Evolutionary conservation across 2,797 vertebrate species (phyloP), one percentile per base, ranked within the genome.

Genomic region (Buphagus erythrorhynchus): DNA sequence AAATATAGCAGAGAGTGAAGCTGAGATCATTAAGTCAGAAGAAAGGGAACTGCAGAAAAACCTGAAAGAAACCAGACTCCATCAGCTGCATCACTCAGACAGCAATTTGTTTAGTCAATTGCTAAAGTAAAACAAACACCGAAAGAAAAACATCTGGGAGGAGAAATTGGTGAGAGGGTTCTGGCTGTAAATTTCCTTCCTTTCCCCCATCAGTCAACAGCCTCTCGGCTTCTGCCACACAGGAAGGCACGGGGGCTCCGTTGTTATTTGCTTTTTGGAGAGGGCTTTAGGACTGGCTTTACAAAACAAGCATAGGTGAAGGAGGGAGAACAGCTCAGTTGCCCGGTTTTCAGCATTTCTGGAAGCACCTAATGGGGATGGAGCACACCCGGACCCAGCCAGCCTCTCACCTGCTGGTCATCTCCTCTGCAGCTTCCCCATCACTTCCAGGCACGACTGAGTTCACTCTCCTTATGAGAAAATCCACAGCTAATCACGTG

Each of bases 1-100:
- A 5, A 3, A 40, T 2, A 29, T 0, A 28, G 74, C 71, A 33
- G 55, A 59, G 57, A 24, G 73, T 4, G 1, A 66, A 86, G 55
- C 33, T 33, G 54, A 84, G 73, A 19, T 73, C 74, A 72, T 31
- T 33, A 18, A n/a, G 14, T 26, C 16, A 72, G 15, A 73, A 33
- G 2, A 49, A 83, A 68, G n/a, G 28, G 29, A 89, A 42, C 55
- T 42, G 42, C 43, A 85, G 40, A 59, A 84, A 69, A 93, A 92
- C 49, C 58, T 92, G 92, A 94, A 78, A 57, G 78, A 93, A 93
- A 91, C 81, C 94, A 95, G 91, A 82, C 24, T 69, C 69, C 35
- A 9, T 81, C 62, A 78, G 77, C 40, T 79, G 48, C 48, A 11
- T 29, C n/a, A 54, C 59, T 89, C 93, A 63, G 59, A 45, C 54